phyloP scores from a whole-genome alignment of 2,888 invertebrate genomes.

The Acanthoscelides obtectus region DNA sequence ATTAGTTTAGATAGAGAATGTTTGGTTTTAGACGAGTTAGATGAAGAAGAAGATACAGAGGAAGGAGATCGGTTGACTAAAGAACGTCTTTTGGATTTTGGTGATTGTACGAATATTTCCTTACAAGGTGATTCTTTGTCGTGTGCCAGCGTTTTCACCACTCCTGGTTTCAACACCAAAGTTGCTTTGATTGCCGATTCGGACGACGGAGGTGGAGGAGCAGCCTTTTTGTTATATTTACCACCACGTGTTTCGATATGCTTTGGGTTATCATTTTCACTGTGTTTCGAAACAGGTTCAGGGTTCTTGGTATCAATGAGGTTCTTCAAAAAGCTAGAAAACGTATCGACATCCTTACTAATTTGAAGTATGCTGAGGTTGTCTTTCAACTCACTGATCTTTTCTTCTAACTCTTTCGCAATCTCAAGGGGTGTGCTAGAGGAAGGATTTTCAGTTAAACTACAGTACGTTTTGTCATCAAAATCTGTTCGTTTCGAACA shows the following conservation, averaged over 20 bases:
- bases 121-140: slow-evolving; percentile 29
- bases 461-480: slow-evolving; percentile 10
- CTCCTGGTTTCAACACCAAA: slow-evolving; percentile 49
- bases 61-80: slow-evolving; percentile 26
- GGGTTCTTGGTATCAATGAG: slow-evolving; percentile 14
- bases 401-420: slow-evolving; percentile 7
- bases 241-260: slow-evolving; percentile 37
- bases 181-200: slow-evolving; percentile 45
- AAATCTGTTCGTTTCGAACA: slow-evolving; percentile 19
- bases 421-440: background rate
- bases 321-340: slow-evolving; percentile 19
- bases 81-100: slow-evolving; percentile 35
- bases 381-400: slow-evolving; percentile 9
- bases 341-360: slow-evolving; percentile 17
- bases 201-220: slow-evolving; percentile 47
- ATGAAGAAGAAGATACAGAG: slow-evolving; percentile 26
- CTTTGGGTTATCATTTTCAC: background rate
- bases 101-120: slow-evolving; percentile 38
- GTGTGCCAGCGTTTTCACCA: slow-evolving; percentile 34
- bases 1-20: slow-evolving; percentile 40
- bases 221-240: slow-evolving; percentile 51
- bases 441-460: slow-evolving; percentile 10
- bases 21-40: slow-evolving; percentile 16
- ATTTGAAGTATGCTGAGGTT: slow-evolving; percentile 15
- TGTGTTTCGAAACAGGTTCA: background rate